Evolutionary conservation across 2,888 invertebrate genomes (phyloP), one percentile per base, ranked within the genome.

Genomic region (Xanthorhoe designata): DNA sequence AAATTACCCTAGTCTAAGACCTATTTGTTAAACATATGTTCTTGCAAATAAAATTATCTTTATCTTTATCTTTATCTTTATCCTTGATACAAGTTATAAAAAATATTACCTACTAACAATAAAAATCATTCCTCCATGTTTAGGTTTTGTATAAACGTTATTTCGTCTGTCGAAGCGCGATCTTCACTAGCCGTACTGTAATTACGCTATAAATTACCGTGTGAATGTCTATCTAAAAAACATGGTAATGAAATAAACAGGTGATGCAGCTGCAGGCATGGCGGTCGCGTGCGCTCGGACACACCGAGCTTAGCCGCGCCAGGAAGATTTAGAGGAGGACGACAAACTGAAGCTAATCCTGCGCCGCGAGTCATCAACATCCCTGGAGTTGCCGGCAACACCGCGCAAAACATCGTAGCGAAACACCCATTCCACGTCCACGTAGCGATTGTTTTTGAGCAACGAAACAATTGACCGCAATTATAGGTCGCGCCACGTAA

Each of bases 181-280:
- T 24, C 24, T 24, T 24, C 24, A 4, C n/a, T n/a, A n/a, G n/a
- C n/a, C n/a, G n/a, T n/a, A n/a, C n/a, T n/a, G n/a, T n/a, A 38
- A 38, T 10, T 38, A 38, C 35, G 35, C 35, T 8, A 38, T 38
- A 38, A 38, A 38, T 38, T 38, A 0, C 35, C 8, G 10, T 38
- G 10, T 38, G 2, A 38, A 8, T 10, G 13, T 42, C 38, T 13
- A 13, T 42, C 13, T 42, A 2, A 42, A 42, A 2, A 17, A 24
- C 24, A 24, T 3, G n/a, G n/a, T n/a, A 47, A 1, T 0, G 17
- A 7, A 17, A 13, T 61, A 45, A 13, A 17, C 54, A 96, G 96
- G 95, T 96, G 94, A 95, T 96, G 95, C 96, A 96, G 89, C 87
- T 96, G 89, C 96, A 96, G 83, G 94, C 95, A 69, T 95, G 95